phyloP scores from a whole-genome alignment of 2,113 vertebrate species.

The Toxostoma redivivum region DNA sequence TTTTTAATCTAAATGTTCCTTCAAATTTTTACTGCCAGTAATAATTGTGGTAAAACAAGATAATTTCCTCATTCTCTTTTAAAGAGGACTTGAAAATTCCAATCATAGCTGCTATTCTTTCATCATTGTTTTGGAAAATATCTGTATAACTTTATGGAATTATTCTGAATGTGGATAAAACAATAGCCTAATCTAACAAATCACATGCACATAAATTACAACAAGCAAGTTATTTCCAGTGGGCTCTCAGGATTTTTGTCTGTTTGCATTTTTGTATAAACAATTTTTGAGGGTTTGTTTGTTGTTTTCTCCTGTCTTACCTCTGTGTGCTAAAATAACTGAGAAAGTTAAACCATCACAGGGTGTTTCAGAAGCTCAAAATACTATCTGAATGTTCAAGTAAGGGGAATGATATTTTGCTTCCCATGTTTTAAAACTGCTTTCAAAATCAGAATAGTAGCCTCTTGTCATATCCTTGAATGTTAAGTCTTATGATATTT shows the following conservation, averaged over 20 bases:
- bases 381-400: not conserved
- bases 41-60: not conserved
- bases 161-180: not conserved
- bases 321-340: not conserved
- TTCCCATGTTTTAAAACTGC: not conserved
- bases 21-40: not conserved
- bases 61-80: not conserved
- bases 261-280: not conserved
- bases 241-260: not conserved
- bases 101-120: not conserved
- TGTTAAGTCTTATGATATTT: conserved; percentile 37
- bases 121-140: not conserved
- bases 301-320: not conserved
- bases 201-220: not conserved
- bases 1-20: not conserved
- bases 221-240: not conserved
- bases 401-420: not conserved
- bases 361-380: not conserved
- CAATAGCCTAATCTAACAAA: not conserved
- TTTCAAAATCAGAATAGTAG: not conserved
- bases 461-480: conserved; percentile 44
- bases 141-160: not conserved
- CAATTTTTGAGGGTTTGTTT: not conserved
- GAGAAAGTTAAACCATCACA: not conserved
- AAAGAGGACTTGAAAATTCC: not conserved